Base-by-base conservation (phyloP, 2,113 vertebrate genomes). In the Nannobrachium achirus region DNA sequence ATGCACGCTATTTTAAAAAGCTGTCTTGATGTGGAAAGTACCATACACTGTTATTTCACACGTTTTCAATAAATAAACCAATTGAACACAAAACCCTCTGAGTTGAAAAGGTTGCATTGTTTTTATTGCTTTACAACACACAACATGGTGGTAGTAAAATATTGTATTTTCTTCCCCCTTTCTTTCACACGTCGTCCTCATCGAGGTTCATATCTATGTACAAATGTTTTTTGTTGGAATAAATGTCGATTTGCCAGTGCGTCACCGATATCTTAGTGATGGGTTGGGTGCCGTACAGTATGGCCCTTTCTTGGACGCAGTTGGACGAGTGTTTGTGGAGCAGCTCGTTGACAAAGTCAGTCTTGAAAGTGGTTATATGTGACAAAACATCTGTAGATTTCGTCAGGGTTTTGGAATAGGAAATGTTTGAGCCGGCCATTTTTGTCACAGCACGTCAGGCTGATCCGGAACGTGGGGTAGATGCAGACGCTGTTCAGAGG, bases 401-500 rank as follows among this genome's bases (percentile, higher is more conserved):
- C 11, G 48, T 50, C 48, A 15, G 48, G 48, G 48, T 50, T 15
- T 50, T 50, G 48, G n/a, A 50, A 50, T 13, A n/a, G n/a, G 48
- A 50, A 50, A 15, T 50, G 48, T 50, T 50, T 50, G n/a, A 50
- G 11, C 11, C n/a, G 48, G 11, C 48, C 48, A 50, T 50, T 13
- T n/a, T 50, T 50, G 48, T 50, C n/a, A n/a, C 11, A 50, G n/a
- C 48, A 50, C 48, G 48, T 50, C n/a, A 50, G 48, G 48, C 11
- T 50, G 11, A 50, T 13, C n/a, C n/a, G 48, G n/a, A 50, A 50
- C 11, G 1, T 15, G 11, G 48, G 11, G 48, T 50, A 15, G 11
- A 50, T 50, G n/a, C 48, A 50, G 48, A 50, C n/a, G n/a, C 48
- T 50, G 48, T 50, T 50, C 48, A 50, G 11, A n/a, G 48, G 48